Evolutionary conservation across 1,140 invertebrate species (phyloP), one percentile per base, ranked within the genome.

Genomic region (Zaprionus capensis): DNA sequence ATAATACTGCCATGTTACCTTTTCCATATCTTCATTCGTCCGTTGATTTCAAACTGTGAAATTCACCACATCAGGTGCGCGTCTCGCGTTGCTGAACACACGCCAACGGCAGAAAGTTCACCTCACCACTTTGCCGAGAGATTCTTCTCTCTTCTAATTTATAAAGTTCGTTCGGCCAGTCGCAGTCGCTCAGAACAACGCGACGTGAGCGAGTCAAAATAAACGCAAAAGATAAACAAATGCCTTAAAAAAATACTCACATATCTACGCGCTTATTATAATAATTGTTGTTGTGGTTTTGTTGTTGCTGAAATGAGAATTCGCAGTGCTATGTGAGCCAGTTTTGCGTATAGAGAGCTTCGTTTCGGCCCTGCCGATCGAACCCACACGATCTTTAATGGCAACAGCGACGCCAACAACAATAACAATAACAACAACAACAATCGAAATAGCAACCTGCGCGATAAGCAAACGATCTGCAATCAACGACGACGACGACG

Each of bases 331-430:
- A 38, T 77, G 61, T 63, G 56, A 87, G 69, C 82, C 55, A 73
- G 72, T 87, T 87, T 80, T 31, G 69, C 76, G 22, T 51, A 87
- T 57, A 72, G 64, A 56, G 38, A 28, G 46, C 17, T 17, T 28
- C 14, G 68, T 61, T 72, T 66, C 41, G 66, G 56, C 57, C 49
- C 62, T 46, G 44, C 49, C 56, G 80, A 77, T 66, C 64, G 74
- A 20, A 56, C 63, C 46, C 36, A 62, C 20, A 69, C 72, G 61
- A 67, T 63, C 55, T 78, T 41, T 62, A 57, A 65, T 36, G 61
- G 67, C 76, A 74, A 73, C 77, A 12, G 17, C 22, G 11, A 9
- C 5, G 17, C 3, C 11, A 51, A 11, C 46, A 51, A 9, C 46
- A 51, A 66, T 64, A 72, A 66, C 77, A 9, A 57, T 7, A 26